phyloP scores from a whole-genome alignment of 2,113 vertebrate genomes.

The Corythaeola cristata region DNA sequence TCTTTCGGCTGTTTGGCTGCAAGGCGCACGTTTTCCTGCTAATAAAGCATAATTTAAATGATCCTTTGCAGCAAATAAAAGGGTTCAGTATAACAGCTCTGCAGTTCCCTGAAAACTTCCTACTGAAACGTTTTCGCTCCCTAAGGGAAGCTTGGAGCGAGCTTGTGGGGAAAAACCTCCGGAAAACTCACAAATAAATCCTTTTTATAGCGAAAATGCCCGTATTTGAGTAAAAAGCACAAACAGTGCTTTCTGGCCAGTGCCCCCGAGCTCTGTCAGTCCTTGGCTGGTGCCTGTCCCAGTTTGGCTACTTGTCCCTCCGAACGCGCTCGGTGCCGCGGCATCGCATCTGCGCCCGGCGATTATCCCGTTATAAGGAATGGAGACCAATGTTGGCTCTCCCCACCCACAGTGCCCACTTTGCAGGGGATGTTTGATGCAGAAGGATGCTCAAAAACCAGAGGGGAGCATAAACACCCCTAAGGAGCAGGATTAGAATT shows the following conservation, averaged over 20 bases:
- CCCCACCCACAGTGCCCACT: neutral
- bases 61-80: neutral
- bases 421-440: neutral
- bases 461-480: neutral
- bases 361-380: neutral
- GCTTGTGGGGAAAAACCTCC: neutral
- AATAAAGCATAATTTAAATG: neutral
- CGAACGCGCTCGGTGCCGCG: neutral
- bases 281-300: neutral
- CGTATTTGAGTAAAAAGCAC: neutral
- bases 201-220: neutral
- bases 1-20: neutral
- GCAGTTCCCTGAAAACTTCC: neutral
- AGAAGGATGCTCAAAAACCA: neutral
- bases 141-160: neutral
- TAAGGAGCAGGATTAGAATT: neutral
- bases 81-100: neutral
- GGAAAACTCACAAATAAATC: neutral
- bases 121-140: neutral
- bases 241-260: neutral
- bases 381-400: neutral
- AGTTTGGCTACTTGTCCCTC: neutral
- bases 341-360: neutral
- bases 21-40: neutral
- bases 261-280: neutral